These are phyloP conservation scores for Melieria crassipennis DNA, from an alignment of 2,888 invertebrate species.

Conservation along the genomic window DNA sequence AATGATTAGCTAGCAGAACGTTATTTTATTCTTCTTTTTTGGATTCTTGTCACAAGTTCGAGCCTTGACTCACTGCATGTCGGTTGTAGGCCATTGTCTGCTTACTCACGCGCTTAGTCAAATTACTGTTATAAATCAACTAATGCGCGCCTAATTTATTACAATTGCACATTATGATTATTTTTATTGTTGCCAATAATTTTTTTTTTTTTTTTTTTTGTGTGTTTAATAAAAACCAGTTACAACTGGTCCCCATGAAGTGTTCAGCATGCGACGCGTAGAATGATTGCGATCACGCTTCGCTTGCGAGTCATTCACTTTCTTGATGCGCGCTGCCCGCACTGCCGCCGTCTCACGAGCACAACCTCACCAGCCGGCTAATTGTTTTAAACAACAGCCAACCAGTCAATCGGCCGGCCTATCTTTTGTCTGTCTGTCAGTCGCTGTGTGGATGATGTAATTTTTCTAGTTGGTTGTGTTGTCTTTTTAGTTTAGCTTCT, in stretches of 20 bases:
- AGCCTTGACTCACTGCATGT: too few relatives aligned
- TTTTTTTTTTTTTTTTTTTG: not conserved
- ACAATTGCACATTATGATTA: too few relatives aligned
- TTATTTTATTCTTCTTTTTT: too few relatives aligned
- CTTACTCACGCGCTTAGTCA: too few relatives aligned
- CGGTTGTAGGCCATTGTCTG: too few relatives aligned
- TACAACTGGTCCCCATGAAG: not conserved
- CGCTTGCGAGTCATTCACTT: not conserved
- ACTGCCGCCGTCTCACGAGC: not conserved
- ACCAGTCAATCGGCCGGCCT: not conserved
- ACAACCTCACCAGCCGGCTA: not conserved
- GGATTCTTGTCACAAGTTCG: too few relatives aligned
- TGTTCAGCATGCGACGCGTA: too few relatives aligned
- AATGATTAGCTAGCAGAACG: too few relatives aligned
- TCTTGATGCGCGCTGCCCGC: not conserved
- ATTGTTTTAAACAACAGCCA: not conserved
- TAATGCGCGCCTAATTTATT: too few relatives aligned
- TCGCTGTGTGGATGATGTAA: conserved; percentile 9
- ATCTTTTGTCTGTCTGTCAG: not conserved
- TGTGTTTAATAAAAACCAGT: not conserved
- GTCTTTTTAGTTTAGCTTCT: not conserved
- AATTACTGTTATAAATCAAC: too few relatives aligned
- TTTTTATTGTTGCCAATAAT: too few relatives aligned
- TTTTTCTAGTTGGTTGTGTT: not conserved
- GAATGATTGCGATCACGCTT: too few relatives aligned